Base-by-base conservation (phyloP, 2,113 vertebrate genomes). In the Cynoglossus semilaevis region DNA sequence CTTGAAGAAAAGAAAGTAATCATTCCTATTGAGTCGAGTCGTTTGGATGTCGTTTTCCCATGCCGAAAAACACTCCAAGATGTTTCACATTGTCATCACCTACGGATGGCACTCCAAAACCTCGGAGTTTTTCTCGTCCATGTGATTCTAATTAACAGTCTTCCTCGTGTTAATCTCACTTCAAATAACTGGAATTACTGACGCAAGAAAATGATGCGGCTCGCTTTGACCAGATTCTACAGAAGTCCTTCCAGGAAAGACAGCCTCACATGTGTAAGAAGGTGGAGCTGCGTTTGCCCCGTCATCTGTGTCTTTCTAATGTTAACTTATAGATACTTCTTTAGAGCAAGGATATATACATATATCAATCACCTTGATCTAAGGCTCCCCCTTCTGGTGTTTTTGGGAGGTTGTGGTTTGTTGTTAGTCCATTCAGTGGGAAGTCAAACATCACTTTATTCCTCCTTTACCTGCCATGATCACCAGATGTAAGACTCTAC, bases 51-150 rank as follows among this genome's bases (percentile, higher is more conserved):
- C 76, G 65, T 80, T 84, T 68, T 81, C 74, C 79, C 73, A 84
- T 48, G 83, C 83, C 88, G 59, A 82, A 89, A 89, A 89, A 78
- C 41, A 72, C 82, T 90, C 67, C 87, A 90, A 90, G 84, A 89
- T 90, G 89, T 91, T 75, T 72, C 36, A 52, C 59, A 76, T 17
- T 86, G 85, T 85, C 85, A 80, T 84, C 85, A 87, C 80, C 81
- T 84, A 74, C 58, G 68, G 58, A 63, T 72, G 66, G 66, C 51
- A 77, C 67, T 76, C 61, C 63, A 54, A 76, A 79, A 73, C 57
- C 67, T 63, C 65, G 58, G 60, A 52, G 45, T 41, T 51, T 67
- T n/a, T 51, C 22, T 55, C 1, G 9, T 53, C 48, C 84, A 87
- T 83, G 63, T 90, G 90, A 72, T 77, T 73, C 71, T 85, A 81